A percentile compares a stretch with the other conserved stretches of the same genome.
phyloP scores from a whole-genome alignment of 2,113 vertebrate species.

The Terrapene triunguis region DNA sequence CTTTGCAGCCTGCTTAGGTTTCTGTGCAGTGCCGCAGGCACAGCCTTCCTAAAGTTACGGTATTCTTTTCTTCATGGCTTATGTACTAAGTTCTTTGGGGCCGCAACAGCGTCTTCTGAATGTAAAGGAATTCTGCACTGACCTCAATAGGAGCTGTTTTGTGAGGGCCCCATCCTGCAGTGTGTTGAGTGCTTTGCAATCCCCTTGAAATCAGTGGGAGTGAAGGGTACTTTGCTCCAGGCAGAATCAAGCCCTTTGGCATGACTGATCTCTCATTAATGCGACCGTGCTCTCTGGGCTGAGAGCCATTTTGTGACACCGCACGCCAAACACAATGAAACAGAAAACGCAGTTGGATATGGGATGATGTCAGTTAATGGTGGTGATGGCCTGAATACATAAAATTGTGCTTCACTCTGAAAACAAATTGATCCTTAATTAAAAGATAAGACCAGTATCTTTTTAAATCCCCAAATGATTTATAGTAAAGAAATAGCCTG shows the following conservation, averaged over 20 bases:
- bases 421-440: slow-evolving; percentile 63
- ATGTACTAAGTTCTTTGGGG: too few species aligned
- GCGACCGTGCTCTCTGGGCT: not conserved
- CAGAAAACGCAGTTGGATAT: not conserved
- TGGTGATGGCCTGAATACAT: slow-evolving; percentile 22
- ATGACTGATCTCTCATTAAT: not conserved
- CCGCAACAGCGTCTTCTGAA: too few species aligned
- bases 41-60: not conserved
- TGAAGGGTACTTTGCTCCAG: not conserved
- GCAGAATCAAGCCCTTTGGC: not conserved
- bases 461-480: slow-evolving; percentile 34
- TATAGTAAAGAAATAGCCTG: not conserved
- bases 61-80: accelerated
- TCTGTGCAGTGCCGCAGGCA: not conserved
- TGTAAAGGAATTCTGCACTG: not conserved
- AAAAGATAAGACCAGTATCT: slow-evolving; percentile 57
- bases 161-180: not conserved
- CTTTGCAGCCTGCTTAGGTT: not conserved
- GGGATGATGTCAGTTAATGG: slow-evolving; percentile 33
- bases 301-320: not conserved
- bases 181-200: not conserved
- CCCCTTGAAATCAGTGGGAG: not conserved
- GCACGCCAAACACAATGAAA: not conserved
- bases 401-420: slow-evolving; percentile 53
- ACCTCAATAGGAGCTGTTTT: not conserved